phyloP scores from a whole-genome alignment of 1,140 invertebrate species.

The Drosophila santomea region DNA sequence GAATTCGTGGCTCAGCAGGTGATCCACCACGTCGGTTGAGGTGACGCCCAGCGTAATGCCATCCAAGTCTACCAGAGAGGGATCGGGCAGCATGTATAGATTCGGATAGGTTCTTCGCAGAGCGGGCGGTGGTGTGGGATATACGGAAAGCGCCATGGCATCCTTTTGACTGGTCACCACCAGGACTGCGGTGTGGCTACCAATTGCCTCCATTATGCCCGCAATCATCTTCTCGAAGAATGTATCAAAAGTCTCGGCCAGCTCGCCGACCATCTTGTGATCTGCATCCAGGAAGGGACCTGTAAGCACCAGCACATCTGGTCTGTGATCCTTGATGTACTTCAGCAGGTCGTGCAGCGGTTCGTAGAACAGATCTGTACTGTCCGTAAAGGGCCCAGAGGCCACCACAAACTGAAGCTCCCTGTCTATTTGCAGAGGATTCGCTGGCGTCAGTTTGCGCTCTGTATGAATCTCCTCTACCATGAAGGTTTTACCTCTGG shows the following conservation, averaged over 20 bases:
- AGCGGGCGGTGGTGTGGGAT: slow-evolving; percentile 91
- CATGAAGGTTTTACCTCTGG: slow-evolving; percentile 88
- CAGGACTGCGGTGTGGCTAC: slow-evolving; percentile 61
- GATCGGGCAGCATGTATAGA: slow-evolving; percentile 90
- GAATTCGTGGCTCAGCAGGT: slow-evolving; percentile 92
- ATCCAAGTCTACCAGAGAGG: slow-evolving; percentile 90
- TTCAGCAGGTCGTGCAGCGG: slow-evolving; percentile 92
- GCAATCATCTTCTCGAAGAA: slow-evolving; percentile 90
- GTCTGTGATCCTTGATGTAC: slow-evolving; percentile 89
- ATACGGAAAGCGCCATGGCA: slow-evolving; percentile 90
- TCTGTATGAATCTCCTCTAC: slow-evolving; percentile 88
- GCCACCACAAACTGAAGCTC: slow-evolving; percentile 90
- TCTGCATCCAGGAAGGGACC: slow-evolving; percentile 93
- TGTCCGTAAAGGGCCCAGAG: slow-evolving; percentile 92
- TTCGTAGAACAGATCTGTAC: slow-evolving; percentile 91
- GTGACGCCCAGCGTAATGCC: slow-evolving; percentile 92
- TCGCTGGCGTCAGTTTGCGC: slow-evolving; percentile 57
- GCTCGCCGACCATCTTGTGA: slow-evolving; percentile 87
- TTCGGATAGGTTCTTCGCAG: slow-evolving; percentile 86
- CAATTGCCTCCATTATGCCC: slow-evolving; percentile 87
- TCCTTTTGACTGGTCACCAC: slow-evolving; percentile 92
- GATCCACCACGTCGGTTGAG: slow-evolving; percentile 92
- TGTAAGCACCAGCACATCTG: slow-evolving; percentile 92
- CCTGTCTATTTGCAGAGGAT: slow-evolving; percentile 83
- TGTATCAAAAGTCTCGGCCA: slow-evolving; percentile 88